phyloP scores from a whole-genome alignment of 2,888 invertebrate species.

The Stramonita haemastoma region DNA sequence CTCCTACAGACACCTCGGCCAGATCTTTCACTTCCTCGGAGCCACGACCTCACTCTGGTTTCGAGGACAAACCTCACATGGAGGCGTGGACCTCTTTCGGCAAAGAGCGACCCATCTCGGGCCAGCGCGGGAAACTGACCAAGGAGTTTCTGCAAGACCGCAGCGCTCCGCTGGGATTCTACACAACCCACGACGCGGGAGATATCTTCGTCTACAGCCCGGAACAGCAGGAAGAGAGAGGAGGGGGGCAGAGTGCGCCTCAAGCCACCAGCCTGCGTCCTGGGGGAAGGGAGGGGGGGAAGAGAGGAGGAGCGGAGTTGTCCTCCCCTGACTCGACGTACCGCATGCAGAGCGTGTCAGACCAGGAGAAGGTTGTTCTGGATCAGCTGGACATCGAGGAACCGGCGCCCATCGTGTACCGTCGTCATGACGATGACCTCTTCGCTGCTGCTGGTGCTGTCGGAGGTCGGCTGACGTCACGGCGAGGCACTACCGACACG shows the following conservation, averaged over 20 bases:
- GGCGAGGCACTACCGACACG: background rate
- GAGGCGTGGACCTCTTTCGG: slow-evolving; percentile 11
- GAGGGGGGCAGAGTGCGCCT: background rate
- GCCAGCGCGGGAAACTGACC: too few relatives aligned
- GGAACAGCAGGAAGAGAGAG: background rate
- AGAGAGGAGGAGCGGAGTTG: background rate
- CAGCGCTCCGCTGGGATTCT: slow-evolving; percentile 21
- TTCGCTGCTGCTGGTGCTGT: background rate
- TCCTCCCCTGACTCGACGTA: background rate
- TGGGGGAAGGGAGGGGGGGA: background rate
- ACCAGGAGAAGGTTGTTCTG: slow-evolving; percentile 10
- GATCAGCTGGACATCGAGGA: slow-evolving; percentile 31
- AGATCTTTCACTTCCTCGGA: background rate
- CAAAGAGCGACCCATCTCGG: background rate
- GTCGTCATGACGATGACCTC: slow-evolving; percentile 23
- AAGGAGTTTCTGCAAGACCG: background rate
- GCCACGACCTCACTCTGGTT: background rate
- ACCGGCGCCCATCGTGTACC: slow-evolving; percentile 22
- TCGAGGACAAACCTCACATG: slow-evolving; percentile 31
- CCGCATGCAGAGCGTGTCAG: slow-evolving; percentile 7
- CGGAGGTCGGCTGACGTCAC: slow-evolving; percentile 3
- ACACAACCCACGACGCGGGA: background rate
- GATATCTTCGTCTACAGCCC: slow-evolving; percentile 28
- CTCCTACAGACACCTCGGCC: background rate
- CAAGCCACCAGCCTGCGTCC: slow-evolving; percentile 3